Conservation (phyloP, 2,888 invertebrate genomes). For the Leptopilina syphax region DNA sequence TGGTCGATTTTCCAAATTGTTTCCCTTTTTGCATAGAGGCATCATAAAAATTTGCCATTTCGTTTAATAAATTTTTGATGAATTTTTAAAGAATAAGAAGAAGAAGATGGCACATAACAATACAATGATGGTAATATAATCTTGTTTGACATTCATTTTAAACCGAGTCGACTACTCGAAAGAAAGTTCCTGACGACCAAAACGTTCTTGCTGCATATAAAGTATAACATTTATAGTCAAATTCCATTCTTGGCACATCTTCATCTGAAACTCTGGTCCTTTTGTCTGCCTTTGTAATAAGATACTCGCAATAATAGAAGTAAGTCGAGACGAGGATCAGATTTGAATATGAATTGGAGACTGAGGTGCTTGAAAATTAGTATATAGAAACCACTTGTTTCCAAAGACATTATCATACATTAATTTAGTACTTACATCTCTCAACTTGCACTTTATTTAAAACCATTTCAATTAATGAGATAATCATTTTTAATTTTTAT, state of each 20-base stretch:
- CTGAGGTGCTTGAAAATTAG: slow-evolving; percentile 31
- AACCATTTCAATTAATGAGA: not conserved
- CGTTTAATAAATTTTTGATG: too few species aligned
- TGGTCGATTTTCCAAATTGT: too few species aligned
- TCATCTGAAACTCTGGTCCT: slow-evolving; percentile 28
- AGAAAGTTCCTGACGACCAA: slow-evolving; percentile 14
- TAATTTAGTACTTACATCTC: slow-evolving; percentile 5
- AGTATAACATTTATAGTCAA: slow-evolving; percentile 39
- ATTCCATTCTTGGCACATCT: slow-evolving; percentile 38
- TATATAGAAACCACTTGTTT: slow-evolving; percentile 37
- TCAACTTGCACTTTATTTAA: not conserved
- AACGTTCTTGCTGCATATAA: slow-evolving; percentile 34
- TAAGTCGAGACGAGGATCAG: slow-evolving; percentile 38
- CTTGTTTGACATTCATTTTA: slow-evolving; percentile 4
- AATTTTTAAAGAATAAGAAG: too few species aligned
- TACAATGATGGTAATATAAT: not conserved
- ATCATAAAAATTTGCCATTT: too few species aligned
- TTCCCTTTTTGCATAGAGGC: too few species aligned
- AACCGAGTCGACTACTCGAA: slow-evolving; percentile 2
- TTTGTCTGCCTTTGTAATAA: slow-evolving; percentile 41
- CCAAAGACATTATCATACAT: slow-evolving; percentile 22
- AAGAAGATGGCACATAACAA: too few species aligned
- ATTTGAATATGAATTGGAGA: slow-evolving; percentile 38
- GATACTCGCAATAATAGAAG: slow-evolving; percentile 36
- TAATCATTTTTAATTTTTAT: not conserved